Evolutionary conservation across 2,888 invertebrate genomes (phyloP), one percentile per base, ranked within the genome.

Genomic region (Noctua janthe): DNA sequence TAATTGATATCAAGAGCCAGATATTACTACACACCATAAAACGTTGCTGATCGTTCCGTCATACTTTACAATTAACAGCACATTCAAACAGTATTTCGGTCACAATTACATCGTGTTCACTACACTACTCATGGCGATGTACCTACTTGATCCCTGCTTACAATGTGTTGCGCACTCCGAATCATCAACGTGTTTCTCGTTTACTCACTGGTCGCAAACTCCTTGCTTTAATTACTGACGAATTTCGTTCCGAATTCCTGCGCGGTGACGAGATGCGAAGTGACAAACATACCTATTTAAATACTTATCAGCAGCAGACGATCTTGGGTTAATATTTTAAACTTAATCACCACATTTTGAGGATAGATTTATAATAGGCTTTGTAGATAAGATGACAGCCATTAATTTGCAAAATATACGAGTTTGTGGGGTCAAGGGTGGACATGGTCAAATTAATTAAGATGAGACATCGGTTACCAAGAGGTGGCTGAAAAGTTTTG

Each of bases 201-300:
- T 15, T 23, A 39, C n/a, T 51, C 17, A n/a, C 47, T 49, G 49
- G 43, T 54, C 86, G 67, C 49, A 43, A 73, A 74, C 74, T 76
- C 17, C 56, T 66, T 54, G 59, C 67, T 67, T 75, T 77, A 80
- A 87, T 81, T 84, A 84, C 59, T 67, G 10, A 81, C 77, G 56
- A 82, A 78, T 79, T 76, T 51, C 71, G 78, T 83, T 82, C 82
- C 80, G 84, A 81, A 88, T 88, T 82, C 84, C 74, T 75, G 49
- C 17, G 54, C 59, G 51, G 64, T 85, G 86, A 87, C 80, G 64
- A 75, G 69, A 76, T 69, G 51, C 39, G 39, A 51, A 83, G 39
- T 78, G 76, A 76, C 64, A 74, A 78, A 75, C 72, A 39, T 66
- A 80, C 23, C 54, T 71, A 80, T 79, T 62, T 64, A 79, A 54